Evolutionary conservation across 1,140 invertebrate genomes (phyloP), one percentile per base, ranked within the genome.

Genomic region (Orussus abietinus): DNA sequence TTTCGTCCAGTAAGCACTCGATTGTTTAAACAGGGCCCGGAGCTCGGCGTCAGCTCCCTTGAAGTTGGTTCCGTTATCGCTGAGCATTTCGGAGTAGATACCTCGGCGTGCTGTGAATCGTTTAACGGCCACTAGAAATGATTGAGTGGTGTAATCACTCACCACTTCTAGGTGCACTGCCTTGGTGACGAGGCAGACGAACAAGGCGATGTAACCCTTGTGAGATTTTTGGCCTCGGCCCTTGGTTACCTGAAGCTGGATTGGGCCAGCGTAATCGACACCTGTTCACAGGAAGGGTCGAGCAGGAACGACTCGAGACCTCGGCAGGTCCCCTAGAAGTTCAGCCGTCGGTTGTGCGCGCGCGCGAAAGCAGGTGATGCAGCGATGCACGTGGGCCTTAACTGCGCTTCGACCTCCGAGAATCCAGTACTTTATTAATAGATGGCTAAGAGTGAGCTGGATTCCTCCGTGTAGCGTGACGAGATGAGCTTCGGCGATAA

Each of bases 161-260:
- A 55, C 56, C 1, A 57, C 36, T 41, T 64, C 58, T 11, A 62
- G 29, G 39, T 63, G 64, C 2, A 57, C 25, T 9, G 58, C 62
- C 17, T 56, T 58, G 0, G 57, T 61, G 1, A 47, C 13, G 20
- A 58, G 49, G 34, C 49, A 59, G 11, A 28, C 31, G 17, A 59
- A 59, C 5, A 36, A 4, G 0, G 33, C 35, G 10, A 52, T 19
- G 22, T 41, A 47, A 2, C 36, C 42, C 11, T 52, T 52, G 9
- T 31, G 18, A 0, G 38, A 21, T 13, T 11, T 34, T 7, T 11
- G 9, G 5, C 38, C 42, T 28, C 35, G 34, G 13, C 40, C 40
- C 9, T 14, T 13, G 11, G 15, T 29, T 5, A 21, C 14, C 37
- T 40, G 44, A 0, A 61, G 31, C 3, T 40, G 26, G 0, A 66